Conservation (phyloP, 2,888 invertebrate species). For the Melitaea athalia region DNA sequence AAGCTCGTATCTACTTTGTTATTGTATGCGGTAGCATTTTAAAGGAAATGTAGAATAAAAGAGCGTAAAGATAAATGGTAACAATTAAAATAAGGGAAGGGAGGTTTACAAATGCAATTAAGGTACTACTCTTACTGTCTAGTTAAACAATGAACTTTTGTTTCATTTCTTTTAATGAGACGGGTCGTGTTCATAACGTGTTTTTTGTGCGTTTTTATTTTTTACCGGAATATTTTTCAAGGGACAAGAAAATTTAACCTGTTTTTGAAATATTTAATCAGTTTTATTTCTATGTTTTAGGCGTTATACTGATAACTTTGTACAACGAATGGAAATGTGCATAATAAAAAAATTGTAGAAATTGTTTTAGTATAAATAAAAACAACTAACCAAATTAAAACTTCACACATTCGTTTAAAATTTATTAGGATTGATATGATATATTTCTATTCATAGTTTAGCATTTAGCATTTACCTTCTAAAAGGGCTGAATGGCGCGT, state of each 20-base stretch:
- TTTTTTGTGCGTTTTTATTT: neutral
- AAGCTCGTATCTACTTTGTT: slow-evolving; percentile 4
- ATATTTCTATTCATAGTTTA: neutral
- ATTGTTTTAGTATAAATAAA: too few species aligned
- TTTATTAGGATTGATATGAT: too few species aligned
- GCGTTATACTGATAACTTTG: too few species aligned
- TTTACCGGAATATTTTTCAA: too few species aligned
- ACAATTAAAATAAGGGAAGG: neutral
- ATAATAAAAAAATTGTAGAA: too few species aligned
- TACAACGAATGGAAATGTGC: too few species aligned
- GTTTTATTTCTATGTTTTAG: too few species aligned
- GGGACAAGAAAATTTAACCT: too few species aligned
- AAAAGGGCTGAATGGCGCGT: neutral
- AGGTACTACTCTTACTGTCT: slow-evolving; percentile 20
- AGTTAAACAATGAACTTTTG: slow-evolving; percentile 22
- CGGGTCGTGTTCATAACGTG: neutral
- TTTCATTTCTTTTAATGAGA: neutral
- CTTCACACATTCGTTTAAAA: too few species aligned
- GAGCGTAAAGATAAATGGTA: neutral
- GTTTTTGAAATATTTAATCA: too few species aligned
- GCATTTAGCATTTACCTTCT: neutral
- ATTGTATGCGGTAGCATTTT: slow-evolving; percentile 3
- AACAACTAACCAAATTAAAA: too few species aligned
- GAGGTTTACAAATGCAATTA: slow-evolving; percentile 25
- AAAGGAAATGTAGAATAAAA: neutral